These are phyloP conservation scores for Phorcus lineatus DNA, from an alignment of 2,888 invertebrate species.

Conservation along the genomic window DNA sequence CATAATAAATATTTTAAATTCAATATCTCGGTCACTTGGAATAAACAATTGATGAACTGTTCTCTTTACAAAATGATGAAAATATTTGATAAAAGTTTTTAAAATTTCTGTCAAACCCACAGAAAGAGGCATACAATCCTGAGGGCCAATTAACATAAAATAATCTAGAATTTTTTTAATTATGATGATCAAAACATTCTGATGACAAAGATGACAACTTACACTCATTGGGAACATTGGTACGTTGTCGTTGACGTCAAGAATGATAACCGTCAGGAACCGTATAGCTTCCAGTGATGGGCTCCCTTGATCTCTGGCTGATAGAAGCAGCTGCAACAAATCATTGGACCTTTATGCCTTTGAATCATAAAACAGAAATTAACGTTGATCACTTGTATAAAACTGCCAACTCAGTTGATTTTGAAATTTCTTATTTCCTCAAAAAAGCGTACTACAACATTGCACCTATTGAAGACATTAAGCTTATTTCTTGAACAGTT, in stretches of 20 bases:
- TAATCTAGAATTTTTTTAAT: too few species aligned
- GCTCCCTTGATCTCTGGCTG: conserved; percentile 52
- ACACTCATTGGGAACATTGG: conserved; percentile 55
- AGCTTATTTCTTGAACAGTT: too few species aligned
- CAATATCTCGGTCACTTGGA: too few species aligned
- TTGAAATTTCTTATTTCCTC: too few species aligned
- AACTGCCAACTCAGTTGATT: too few species aligned
- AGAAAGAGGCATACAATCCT: background rate
- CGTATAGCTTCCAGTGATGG: conserved; percentile 47
- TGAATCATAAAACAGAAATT: background rate
- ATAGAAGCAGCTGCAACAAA: conserved; percentile 54
- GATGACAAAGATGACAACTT: conserved; percentile 30
- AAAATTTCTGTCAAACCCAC: background rate
- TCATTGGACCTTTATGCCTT: background rate
- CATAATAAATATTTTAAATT: too few species aligned
- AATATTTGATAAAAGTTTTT: background rate
- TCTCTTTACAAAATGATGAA: too few species aligned
- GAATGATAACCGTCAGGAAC: conserved; percentile 50
- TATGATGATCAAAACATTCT: too few species aligned
- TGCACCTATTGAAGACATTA: too few species aligned
- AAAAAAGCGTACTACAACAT: too few species aligned
- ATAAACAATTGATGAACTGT: background rate
- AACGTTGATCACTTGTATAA: too few species aligned
- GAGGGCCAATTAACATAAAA: too few species aligned
- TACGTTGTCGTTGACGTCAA: conserved; percentile 60